Conservation (phyloP, 1,140 invertebrate genomes). For the Hydropsyche tenuis region DNA sequence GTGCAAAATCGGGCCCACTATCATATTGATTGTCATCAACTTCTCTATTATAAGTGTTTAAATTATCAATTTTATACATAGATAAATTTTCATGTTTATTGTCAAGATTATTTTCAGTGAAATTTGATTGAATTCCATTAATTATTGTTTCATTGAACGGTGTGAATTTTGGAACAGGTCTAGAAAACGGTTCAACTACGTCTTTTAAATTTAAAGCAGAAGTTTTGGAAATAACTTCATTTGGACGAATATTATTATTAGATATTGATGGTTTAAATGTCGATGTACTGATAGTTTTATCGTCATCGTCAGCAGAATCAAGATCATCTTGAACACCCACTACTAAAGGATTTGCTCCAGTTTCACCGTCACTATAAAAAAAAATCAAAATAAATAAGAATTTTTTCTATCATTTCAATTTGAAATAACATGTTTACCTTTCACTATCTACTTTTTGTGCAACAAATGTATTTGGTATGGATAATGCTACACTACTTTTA, state of each 20-base stretch:
- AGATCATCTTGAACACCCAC: slow-evolving; percentile 87
- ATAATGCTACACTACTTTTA: slow-evolving; percentile 59
- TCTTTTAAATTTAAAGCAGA: not conserved
- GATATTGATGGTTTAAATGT: not conserved
- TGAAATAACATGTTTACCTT: slow-evolving; percentile 59
- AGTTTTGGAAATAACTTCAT: slow-evolving; percentile 52
- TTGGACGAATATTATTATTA: not conserved
- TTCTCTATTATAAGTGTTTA: not conserved
- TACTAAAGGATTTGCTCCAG: slow-evolving; percentile 81
- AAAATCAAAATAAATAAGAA: not conserved
- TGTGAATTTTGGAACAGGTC: not conserved
- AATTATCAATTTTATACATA: not conserved
- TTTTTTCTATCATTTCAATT: not conserved
- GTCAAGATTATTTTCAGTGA: not conserved
- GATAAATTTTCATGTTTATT: not conserved
- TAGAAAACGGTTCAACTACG: not conserved
- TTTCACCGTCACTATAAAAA: slow-evolving; percentile 74
- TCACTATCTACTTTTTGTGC: slow-evolving; percentile 63
- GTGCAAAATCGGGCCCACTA: slow-evolving; percentile 35
- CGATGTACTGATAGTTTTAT: not conserved
- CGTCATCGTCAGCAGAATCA: slow-evolving; percentile 69
- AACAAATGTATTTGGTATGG: slow-evolving; percentile 51
- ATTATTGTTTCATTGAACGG: slow-evolving; percentile 6
- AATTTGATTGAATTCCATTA: slow-evolving; percentile 8
- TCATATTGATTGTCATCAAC: slow-evolving; percentile 41